Conservation (phyloP, 2,888 invertebrate species). For the Gari tellinella region DNA sequence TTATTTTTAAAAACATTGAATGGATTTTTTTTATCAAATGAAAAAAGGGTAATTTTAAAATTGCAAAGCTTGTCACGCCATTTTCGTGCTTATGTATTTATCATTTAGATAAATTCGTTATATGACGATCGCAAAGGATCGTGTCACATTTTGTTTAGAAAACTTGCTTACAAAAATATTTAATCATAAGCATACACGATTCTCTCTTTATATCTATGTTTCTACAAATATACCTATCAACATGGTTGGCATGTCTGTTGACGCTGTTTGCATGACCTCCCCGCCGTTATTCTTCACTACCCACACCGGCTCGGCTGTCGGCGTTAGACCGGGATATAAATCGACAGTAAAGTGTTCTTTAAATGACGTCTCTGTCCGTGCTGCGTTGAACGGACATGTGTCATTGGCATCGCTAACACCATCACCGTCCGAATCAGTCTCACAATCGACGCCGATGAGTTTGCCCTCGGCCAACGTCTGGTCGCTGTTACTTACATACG, state of each 20-base stretch:
- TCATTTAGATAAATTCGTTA: no score
- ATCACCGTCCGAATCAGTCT: slow-evolving; percentile 76
- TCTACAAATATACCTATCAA: slow-evolving; percentile 64
- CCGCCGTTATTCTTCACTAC: slow-evolving; percentile 53
- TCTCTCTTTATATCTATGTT: not conserved
- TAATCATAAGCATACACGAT: no score
- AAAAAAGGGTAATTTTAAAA: no score
- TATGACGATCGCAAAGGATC: no score
- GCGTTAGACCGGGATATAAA: slow-evolving; percentile 47
- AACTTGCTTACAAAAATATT: no score
- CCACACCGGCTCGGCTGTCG: slow-evolving; percentile 55
- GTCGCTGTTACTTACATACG: slow-evolving; percentile 91
- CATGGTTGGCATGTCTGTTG: slow-evolving; percentile 66
- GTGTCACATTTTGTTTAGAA: no score
- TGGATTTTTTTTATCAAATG: no score
- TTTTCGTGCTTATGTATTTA: no score
- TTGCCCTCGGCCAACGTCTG: slow-evolving; percentile 77
- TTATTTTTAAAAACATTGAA: no score
- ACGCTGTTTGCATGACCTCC: slow-evolving; percentile 64
- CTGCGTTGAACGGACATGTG: slow-evolving; percentile 88
- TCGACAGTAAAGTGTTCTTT: slow-evolving; percentile 51
- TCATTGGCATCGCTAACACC: slow-evolving; percentile 86
- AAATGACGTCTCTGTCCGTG: slow-evolving; percentile 44
- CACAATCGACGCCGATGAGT: slow-evolving; percentile 64
- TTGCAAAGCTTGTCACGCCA: no score